A percentile compares a stretch with the other conserved stretches of the same genome.
phyloP scores from a whole-genome alignment of 2,888 invertebrate genomes.

The Sacculina carcini region DNA sequence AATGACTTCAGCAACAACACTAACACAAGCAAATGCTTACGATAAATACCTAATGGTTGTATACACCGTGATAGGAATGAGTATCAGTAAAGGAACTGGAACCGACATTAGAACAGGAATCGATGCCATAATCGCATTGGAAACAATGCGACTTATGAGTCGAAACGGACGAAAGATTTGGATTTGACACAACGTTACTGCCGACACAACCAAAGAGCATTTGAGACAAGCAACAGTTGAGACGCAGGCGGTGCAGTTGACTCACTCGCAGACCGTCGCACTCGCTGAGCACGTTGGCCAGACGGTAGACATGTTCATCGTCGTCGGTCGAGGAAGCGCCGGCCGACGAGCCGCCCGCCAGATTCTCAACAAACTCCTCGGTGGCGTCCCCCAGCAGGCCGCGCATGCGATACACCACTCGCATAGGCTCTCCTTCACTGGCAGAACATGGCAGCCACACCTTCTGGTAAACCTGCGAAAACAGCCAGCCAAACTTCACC shows the following conservation, averaged over 20 bases:
- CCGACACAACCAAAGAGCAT: constrained; percentile 3
- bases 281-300: constrained; percentile 59
- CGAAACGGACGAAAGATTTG: too few species aligned
- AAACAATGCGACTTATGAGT: too few species aligned
- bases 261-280: constrained; percentile 40
- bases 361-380: constrained; percentile 93
- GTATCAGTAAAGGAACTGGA: too few species aligned
- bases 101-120: too few species aligned
- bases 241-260: background rate
- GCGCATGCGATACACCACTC: constrained; percentile 89
- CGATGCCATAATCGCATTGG: too few species aligned
- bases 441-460: constrained; percentile 57
- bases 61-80: too few species aligned
- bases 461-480: constrained; percentile 36
- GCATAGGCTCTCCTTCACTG: constrained; percentile 76
- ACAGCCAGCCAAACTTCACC: constrained; percentile 29
- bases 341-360: too few species aligned
- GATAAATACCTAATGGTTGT: too few species aligned
- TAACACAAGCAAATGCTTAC: too few species aligned
- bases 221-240: background rate
- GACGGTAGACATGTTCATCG: constrained; percentile 75
- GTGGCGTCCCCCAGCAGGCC: constrained; percentile 93
- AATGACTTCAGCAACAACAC: too few species aligned
- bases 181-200: too few species aligned
- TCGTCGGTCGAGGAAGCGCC: constrained; percentile 61